Evolutionary conservation across 2,888 invertebrate genomes (phyloP), one percentile per base, ranked within the genome.

Genomic region (Trachelus iudaicus): DNA sequence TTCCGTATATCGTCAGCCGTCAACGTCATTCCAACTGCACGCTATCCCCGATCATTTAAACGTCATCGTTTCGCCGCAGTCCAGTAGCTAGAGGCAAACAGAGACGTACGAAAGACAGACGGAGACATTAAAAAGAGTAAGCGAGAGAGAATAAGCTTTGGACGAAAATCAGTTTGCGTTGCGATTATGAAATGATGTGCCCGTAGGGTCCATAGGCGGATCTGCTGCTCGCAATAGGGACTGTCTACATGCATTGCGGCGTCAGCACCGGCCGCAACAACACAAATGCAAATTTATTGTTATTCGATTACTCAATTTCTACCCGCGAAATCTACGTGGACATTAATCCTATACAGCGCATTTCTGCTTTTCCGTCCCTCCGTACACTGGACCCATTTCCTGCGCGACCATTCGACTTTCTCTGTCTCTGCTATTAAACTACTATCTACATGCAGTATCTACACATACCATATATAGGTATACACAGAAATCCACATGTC

Each of bases 261-360:
- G 87, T 87, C 84, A 87, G 86, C 88, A 83, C 80, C 82, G 77
- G 81, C 88, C 89, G 83, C 89, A 89, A 89, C 89, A 90, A 89
- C 88, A 87, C 87, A 87, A 89, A 89, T 90, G 89, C 89, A 90
- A 90, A 90, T 90, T 91, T 89, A 91, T 90, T 89, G 88, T 89
- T 89, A 90, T 90, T 90, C 89, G 88, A 90, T 90, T 90, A 90
- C 88, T 88, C 89, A 87, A 88, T 88, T 86, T 87, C 86, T 84
- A 86, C 80, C 84, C 85, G 83, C 87, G 85, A 81, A 82, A 84
- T 85, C 84, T 85, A 82, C 82, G 80, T 81, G 84, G 84, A 89
- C 87, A 88, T 88, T 90, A 88, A 90, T 89, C 87, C 86, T 86
- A 81, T 87, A 87, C 88, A 87, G 87, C 87, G 84, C 85, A 81